These are phyloP conservation scores for Agriotes lineatus DNA, from an alignment of 2,888 invertebrate genomes.

Conservation along the genomic window DNA sequence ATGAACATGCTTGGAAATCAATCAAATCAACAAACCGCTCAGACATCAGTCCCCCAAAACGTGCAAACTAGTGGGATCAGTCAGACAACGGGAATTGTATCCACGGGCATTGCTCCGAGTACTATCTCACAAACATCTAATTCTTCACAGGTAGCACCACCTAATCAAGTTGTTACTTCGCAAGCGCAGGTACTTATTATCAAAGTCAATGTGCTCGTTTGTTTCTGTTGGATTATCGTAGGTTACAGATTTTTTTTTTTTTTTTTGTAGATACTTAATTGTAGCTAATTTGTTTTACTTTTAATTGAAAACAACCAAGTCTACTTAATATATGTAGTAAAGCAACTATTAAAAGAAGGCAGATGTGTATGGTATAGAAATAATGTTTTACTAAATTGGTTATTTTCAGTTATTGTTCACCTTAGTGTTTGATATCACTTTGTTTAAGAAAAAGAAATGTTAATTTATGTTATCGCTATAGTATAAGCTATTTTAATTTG, in stretches of 20 bases:
- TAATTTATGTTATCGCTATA: no score
- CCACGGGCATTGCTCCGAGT: constrained; percentile 42
- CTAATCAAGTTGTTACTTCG: constrained; percentile 58
- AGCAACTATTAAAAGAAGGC: no score
- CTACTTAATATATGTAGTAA: no score
- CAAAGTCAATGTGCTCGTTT: neutral
- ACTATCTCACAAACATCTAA: constrained; percentile 54
- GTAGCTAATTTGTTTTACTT: neutral
- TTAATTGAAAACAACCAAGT: neutral
- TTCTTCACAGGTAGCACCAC: constrained; percentile 57
- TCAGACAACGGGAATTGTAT: constrained; percentile 28
- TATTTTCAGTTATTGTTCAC: no score
- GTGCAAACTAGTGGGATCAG: constrained; percentile 30
- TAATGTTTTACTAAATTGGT: no score
- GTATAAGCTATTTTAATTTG: no score
- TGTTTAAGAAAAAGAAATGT: no score
- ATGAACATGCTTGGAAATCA: constrained; percentile 52
- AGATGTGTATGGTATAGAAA: no score
- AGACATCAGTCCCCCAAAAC: constrained; percentile 61
- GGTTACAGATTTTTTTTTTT: neutral
- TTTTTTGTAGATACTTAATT: neutral
- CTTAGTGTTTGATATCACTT: no score
- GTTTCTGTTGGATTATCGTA: neutral
- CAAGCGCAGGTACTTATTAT: constrained; percentile 57
- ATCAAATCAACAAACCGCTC: constrained; percentile 61